Percentiles rank a stretch among this genome's conserved stretches.
Conservation (phyloP, 1,140 invertebrate species). For the Hylaeus volcanicus region DNA sequence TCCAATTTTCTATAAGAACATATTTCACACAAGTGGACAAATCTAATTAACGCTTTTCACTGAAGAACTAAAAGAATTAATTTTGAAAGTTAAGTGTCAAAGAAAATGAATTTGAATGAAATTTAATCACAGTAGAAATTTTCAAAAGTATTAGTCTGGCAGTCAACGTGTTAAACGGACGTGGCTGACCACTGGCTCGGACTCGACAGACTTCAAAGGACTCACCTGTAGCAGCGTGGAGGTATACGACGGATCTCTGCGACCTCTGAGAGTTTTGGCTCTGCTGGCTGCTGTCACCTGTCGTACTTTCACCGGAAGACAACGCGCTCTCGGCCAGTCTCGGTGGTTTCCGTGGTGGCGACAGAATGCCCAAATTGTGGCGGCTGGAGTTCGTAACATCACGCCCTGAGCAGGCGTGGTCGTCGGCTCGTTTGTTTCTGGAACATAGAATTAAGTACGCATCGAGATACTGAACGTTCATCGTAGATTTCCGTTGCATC, state of each 20-base stretch:
- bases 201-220: neutral
- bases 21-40: no score
- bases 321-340: conserved; percentile 77
- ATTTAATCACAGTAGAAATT: no score
- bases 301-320: conserved; percentile 79
- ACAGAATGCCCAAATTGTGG: conserved; percentile 71
- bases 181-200: no score
- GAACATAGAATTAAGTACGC: neutral
- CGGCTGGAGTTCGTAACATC: conserved; percentile 75
- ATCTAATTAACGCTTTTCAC: no score
- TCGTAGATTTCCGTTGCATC: no score
- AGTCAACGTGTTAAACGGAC: no score
- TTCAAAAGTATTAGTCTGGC: no score
- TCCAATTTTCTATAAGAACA: no score
- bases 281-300: conserved; percentile 87
- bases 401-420: conserved; percentile 71
- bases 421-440: conserved; percentile 76
- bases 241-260: conserved; percentile 89
- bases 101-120: no score
- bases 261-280: conserved; percentile 90
- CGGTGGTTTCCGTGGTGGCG: conserved; percentile 72
- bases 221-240: conserved; percentile 88
- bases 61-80: no score
- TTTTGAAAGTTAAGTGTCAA: no score
- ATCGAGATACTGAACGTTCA: no score